Evolutionary conservation across 1,140 invertebrate species (phyloP).

Genomic region (Dufourea novaeangliae): DNA sequence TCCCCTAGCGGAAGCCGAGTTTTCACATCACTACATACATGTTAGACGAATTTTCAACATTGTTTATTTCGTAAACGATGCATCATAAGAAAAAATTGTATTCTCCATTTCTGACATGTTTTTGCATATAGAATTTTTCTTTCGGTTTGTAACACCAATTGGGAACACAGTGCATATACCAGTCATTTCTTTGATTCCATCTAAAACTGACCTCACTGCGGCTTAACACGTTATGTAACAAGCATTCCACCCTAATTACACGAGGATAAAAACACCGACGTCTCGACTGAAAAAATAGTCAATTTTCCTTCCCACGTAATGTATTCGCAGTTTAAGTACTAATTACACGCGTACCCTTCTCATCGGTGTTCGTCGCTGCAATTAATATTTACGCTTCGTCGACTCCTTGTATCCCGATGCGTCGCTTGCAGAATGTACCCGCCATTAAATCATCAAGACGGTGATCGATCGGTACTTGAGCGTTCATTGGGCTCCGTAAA

Average conservation of each 20-base stretch:
- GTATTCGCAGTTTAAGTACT: slow-evolving; percentile 28
- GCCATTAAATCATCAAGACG: slow-evolving; percentile 22
- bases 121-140: no score
- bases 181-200: neutral
- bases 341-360: neutral
- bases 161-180: no score
- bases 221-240: neutral
- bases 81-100: no score
- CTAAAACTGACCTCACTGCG: neutral
- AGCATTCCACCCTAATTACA: neutral
- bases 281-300: neutral
- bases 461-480: slow-evolving; percentile 14
- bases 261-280: neutral
- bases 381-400: slow-evolving; percentile 1
- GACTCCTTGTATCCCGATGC: neutral
- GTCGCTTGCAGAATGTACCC: neutral
- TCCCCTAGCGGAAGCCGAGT: no score
- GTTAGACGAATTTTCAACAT: no score
- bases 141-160: no score
- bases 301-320: slow-evolving; percentile 53
- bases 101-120: no score
- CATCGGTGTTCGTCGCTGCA: neutral
- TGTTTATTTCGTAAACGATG: no score
- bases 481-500: neutral
- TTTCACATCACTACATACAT: no score